Evolutionary conservation across 2,888 invertebrate species (phyloP).

Genomic region (Athalia circularis): DNA sequence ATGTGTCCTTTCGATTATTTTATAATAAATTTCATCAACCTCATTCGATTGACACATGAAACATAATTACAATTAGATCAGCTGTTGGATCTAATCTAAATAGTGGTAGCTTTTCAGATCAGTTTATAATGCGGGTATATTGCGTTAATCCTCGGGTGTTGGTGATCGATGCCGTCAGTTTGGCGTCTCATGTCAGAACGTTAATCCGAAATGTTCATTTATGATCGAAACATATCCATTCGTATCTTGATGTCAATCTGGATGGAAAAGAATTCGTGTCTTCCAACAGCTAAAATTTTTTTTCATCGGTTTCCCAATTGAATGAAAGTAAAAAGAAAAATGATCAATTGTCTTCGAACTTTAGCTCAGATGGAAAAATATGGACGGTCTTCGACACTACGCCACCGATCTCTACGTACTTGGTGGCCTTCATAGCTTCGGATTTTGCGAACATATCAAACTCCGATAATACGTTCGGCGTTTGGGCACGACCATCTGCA

Average conservation of each 20-base stretch:
- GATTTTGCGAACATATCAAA: conserved; percentile 76
- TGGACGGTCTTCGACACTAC: conserved; percentile 69
- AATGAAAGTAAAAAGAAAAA: neutral
- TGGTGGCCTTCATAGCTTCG: conserved; percentile 83
- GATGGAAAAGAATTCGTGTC: no score
- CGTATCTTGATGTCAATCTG: no score
- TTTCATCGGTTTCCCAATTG: neutral
- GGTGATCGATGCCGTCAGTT: neutral
- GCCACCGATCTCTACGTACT: conserved; percentile 80
- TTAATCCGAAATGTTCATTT: neutral
- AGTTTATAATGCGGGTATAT: conserved; percentile 74
- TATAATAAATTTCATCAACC: neutral
- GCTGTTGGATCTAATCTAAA: conserved; percentile 17
- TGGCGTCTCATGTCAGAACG: neutral
- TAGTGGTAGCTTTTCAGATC: conserved; percentile 12
- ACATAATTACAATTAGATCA: neutral
- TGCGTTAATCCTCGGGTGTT: conserved; percentile 76
- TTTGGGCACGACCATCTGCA: conserved; percentile 74
- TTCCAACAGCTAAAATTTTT: no score
- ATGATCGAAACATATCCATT: neutral
- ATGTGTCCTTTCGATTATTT: no score
- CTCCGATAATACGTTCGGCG: conserved; percentile 72
- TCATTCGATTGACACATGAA: neutral
- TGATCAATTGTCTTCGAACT: conserved; percentile 10
- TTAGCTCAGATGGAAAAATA: conserved; percentile 25